Evolutionary conservation across 2,797 vertebrate genomes (phyloP).

Genomic region (Pelochelys cantorii): DNA sequence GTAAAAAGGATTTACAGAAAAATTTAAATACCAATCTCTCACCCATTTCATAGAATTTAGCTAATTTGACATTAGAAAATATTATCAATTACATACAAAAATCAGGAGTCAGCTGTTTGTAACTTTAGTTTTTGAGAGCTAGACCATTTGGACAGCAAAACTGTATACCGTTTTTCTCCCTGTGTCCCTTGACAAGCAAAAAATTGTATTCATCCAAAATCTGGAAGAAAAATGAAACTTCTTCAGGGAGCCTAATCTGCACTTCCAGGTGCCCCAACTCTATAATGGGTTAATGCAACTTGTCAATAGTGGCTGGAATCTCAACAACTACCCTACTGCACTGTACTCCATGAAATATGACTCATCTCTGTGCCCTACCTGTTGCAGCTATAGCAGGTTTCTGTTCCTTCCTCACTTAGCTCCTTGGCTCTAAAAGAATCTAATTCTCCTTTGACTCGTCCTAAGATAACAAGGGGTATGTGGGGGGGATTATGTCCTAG

Average conservation of each 20-base stretch:
- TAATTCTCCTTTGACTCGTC: background rate
- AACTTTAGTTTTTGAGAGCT: background rate
- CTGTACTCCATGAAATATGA: background rate
- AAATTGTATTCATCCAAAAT: background rate
- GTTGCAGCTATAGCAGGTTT: background rate
- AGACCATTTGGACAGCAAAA: background rate
- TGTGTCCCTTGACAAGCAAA: background rate
- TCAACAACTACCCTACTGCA: background rate
- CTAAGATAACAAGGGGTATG: background rate
- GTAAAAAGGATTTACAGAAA: background rate
- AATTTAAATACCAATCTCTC: background rate
- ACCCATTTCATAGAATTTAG: fast-evolving
- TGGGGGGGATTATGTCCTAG: background rate
- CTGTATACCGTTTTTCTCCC: background rate
- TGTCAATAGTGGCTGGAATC: background rate
- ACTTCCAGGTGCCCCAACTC: background rate
- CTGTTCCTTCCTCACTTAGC: background rate
- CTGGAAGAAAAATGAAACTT: background rate
- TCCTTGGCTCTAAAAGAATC: background rate
- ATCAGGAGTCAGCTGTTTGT: background rate
- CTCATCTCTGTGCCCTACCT: background rate
- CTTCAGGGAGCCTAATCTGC: background rate
- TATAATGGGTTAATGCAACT: background rate
- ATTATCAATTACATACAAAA: fast-evolving
- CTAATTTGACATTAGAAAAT: background rate